Evolutionary conservation across 1,140 invertebrate genomes (phyloP).

Genomic region (Xylocopa sonorina): DNA sequence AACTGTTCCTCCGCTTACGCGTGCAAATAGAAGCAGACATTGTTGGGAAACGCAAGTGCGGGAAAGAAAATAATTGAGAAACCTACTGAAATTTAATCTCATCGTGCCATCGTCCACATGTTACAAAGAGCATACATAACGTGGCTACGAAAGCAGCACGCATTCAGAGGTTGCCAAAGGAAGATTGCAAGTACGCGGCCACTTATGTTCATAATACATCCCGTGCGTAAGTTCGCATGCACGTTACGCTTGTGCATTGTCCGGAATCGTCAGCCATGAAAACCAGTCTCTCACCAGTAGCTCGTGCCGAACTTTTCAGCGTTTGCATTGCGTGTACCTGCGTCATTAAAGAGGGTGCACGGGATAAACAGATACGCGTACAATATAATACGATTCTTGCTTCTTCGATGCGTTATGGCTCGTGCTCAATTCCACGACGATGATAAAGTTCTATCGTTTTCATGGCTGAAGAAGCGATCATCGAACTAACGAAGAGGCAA

Average conservation of each 20-base stretch:
- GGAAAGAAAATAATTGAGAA: not conserved
- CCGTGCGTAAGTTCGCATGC: conserved; percentile 53
- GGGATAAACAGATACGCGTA: not conserved
- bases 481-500: too few relatives aligned
- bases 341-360: conserved; percentile 10
- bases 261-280: conserved; percentile 65
- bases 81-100: not conserved
- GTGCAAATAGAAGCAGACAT: not conserved
- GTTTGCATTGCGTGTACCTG: conserved; percentile 12
- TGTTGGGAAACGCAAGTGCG: not conserved
- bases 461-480: too few relatives aligned
- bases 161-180: conserved; percentile 4
- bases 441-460: too few relatives aligned
- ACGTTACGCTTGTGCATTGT: conserved; percentile 55
- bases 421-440: too few relatives aligned
- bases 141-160: not conserved
- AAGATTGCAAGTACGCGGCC: conserved; percentile 35
- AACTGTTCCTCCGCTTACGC: not conserved
- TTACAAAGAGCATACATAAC: not conserved
- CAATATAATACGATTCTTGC: not conserved
- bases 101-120: not conserved
- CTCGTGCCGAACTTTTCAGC: conserved; percentile 63
- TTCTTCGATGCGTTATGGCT: too few relatives aligned
- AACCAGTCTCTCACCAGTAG: conserved; percentile 63
- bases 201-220: conserved; percentile 55